Evolutionary conservation across 1,140 invertebrate species (phyloP).

Genomic region (Chionoecetes opilio): DNA sequence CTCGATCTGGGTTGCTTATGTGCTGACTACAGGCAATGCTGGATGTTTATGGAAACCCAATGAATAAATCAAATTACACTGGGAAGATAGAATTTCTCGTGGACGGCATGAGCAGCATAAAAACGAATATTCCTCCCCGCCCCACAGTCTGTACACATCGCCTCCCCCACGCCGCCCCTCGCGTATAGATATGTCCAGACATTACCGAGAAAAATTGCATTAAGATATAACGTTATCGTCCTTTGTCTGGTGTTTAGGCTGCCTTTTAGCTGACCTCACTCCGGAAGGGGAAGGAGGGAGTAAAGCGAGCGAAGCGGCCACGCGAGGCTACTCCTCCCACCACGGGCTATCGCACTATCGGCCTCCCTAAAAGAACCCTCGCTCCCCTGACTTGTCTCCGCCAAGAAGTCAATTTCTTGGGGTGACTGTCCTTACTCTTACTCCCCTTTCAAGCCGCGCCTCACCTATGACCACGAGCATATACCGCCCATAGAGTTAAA

Average conservation of each 20-base stretch:
- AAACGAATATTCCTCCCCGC: too few species aligned
- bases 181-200: not conserved
- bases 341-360: not conserved
- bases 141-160: not conserved
- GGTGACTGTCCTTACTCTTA: not conserved
- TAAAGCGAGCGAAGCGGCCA: not conserved
- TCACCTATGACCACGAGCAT: too few species aligned
- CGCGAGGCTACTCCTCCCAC: not conserved
- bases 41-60: not conserved
- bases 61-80: not conserved
- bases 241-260: slow-evolving; percentile 17
- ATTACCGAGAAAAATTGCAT: slow-evolving; percentile 30
- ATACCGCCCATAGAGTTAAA: too few species aligned
- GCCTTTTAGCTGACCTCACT: not conserved
- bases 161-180: not conserved
- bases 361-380: not conserved
- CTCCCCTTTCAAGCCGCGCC: not conserved
- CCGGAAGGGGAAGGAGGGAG: not conserved
- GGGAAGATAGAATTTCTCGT: not conserved
- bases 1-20: not conserved
- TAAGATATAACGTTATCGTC: slow-evolving; percentile 30
- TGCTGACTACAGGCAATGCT: not conserved
- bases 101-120: not conserved
- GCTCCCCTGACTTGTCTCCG: slow-evolving; percentile 24
- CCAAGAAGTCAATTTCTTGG: not conserved